phyloP scores from a whole-genome alignment of 2,113 vertebrate species.

The Tragelaphus imberbis region DNA sequence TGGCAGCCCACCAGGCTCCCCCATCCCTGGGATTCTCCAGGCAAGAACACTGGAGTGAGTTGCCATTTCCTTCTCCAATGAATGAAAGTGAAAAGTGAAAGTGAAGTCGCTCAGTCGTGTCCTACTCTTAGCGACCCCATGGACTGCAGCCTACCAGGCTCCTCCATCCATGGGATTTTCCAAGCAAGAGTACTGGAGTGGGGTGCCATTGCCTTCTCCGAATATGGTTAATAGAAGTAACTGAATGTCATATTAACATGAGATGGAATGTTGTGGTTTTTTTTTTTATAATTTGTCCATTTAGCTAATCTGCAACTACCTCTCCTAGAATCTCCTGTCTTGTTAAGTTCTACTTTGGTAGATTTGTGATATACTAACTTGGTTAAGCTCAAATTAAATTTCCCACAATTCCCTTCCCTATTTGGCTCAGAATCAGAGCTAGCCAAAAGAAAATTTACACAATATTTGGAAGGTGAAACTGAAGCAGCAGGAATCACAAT shows the following conservation, averaged over 20 bases:
- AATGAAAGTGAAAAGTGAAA: too few relatives aligned
- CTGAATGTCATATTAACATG: not conserved
- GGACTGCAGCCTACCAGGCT: too few relatives aligned
- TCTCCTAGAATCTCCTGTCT: not conserved
- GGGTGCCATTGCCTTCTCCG: too few relatives aligned
- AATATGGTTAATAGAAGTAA: not conserved
- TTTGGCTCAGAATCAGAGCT: not conserved
- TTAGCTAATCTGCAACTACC: not conserved
- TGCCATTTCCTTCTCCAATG: too few relatives aligned
- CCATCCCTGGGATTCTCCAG: too few relatives aligned
- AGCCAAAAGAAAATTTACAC: not conserved
- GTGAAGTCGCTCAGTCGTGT: too few relatives aligned
- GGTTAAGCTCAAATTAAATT: not conserved
- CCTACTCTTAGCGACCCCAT: too few relatives aligned
- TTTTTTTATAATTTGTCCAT: not conserved
- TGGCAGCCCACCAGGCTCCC: too few relatives aligned
- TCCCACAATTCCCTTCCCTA: not conserved
- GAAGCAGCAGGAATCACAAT: not conserved
- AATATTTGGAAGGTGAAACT: not conserved
- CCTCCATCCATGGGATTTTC: too few relatives aligned
- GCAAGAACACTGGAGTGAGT: too few relatives aligned
- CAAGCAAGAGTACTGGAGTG: too few relatives aligned
- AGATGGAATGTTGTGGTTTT: not conserved
- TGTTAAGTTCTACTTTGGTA: not conserved
- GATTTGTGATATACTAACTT: not conserved